Percentiles rank a stretch among this genome's conserved stretches.
Evolutionary conservation across 2,113 vertebrate species (phyloP).

Genomic region (Pteruthius melanotis): DNA sequence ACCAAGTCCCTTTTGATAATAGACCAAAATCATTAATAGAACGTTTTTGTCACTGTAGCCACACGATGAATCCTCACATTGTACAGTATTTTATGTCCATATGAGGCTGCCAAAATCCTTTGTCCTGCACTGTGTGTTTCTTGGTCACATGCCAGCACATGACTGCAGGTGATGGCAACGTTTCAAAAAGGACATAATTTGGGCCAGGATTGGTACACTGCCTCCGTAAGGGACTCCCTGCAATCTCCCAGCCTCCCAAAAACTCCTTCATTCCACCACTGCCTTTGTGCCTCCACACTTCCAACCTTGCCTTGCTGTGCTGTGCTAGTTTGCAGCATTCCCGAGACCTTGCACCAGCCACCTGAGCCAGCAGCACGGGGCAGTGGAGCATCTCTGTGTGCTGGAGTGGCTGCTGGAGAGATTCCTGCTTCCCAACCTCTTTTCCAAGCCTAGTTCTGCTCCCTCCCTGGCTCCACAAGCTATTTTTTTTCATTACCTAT

Average conservation of each 20-base stretch:
- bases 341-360: neutral
- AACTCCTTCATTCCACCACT: neutral
- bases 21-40: neutral
- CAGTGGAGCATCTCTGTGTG: neutral
- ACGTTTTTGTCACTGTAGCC: neutral
- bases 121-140: conserved; percentile 12
- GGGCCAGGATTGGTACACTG: neutral
- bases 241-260: neutral
- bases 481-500: neutral
- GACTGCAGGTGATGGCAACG: conserved; percentile 8
- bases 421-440: neutral
- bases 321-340: neutral
- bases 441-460: neutral
- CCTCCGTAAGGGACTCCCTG: neutral
- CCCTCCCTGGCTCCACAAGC: neutral
- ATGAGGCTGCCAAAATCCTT: neutral
- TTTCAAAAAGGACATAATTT: neutral
- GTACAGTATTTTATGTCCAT: neutral
- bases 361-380: neutral
- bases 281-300: neutral
- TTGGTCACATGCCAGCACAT: neutral
- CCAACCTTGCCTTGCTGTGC: neutral
- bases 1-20: neutral
- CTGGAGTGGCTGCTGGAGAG: neutral
- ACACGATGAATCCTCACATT: neutral